Evolutionary conservation across 2,888 invertebrate genomes (phyloP), one percentile per base, ranked within the genome.

Genomic region (Nomada lathburiana): DNA sequence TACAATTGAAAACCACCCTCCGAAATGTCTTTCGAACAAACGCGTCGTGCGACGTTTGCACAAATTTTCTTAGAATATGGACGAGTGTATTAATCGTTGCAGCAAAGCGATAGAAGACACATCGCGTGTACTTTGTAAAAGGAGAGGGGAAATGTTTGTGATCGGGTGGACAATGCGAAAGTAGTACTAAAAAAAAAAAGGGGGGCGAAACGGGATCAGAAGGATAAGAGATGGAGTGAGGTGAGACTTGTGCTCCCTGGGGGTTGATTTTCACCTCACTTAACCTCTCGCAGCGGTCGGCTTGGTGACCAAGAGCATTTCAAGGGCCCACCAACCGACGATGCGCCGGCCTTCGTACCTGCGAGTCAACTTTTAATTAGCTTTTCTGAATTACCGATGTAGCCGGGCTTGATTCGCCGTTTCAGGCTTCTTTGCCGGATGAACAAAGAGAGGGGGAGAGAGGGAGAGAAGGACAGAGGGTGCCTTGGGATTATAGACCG

Each of bases 331-430:
- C 76, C 76, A 80, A 76, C 76, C 50, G 75, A 85, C 82, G 78
- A 79, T 82, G 82, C 85, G 80, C 81, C 71, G 81, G 82, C 80
- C 76, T 88, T 85, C 84, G 83, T 90, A 87, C 87, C 89, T 88
- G 85, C 89, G 90, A 92, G 91, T 92, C 90, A 92, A 92, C 92
- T 93, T 93, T 93, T 93, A 93, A 93, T 93, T 93, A 93, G 92
- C 91, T 93, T 93, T 92, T 91, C 89, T 92, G 90, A 93, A 93
- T 93, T 92, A 93, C 91, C 90, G 91, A 92, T 93, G 93, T 93
- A 91, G 92, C 89, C 36, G 85, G 87, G 88, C 81, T 87, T 83
- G 87, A 87, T 88, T 90, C 87, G 86, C 82, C 89, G 90, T 90
- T 89, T 88, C 86, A 85, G 82, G 89, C 89, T 90, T 89, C 89